Base-by-base conservation (phyloP, 2,113 vertebrate species). In the Sula dactylatra region DNA sequence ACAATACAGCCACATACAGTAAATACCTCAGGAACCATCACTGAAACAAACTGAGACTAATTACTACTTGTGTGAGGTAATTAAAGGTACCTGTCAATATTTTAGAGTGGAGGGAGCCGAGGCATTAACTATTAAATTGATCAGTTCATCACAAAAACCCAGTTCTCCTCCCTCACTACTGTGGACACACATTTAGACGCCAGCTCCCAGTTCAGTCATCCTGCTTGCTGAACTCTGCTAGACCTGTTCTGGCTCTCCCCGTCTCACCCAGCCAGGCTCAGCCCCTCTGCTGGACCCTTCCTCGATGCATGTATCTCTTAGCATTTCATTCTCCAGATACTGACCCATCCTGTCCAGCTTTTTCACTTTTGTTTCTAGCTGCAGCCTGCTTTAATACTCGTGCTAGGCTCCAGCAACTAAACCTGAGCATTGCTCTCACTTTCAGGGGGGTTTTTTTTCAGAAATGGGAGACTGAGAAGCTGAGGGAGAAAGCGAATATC, bases 271-370 rank as follows among this genome's bases (percentile, higher is more conserved):
- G 47, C 14, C 42, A 4, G 2, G 27, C n/a, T 47, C 67, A 67
- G 11, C 3, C 25, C 2, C 32, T 13, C 12, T 1, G 2, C 59
- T 74, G 38, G 31, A 87, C 6, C 6, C 36, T 58, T 86, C 34
- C 19, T 24, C 8, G 0, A 2, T 38, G 7, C 1, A 0, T 9
- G 2, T 24, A 3, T 24, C 42, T 90, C n/a, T 67, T 7, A 38
- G 14, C 0, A 1, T 61, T 78, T 81, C 69, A 31, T 55, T 55
- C 61, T 42, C 29, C 47, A 67, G 29, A 62, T 64, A n/a, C 20
- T 18, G 22, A 55, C 17, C 4, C 3, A 7, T 8, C 31, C 73
- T 11, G 13, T 50, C 11, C 21, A 67, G 17, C 18, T 34, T 85
- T 50, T 82, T 84, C 15, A n/a, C 7, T 52, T 45, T 16, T 38